Base-by-base conservation (phyloP, 2,797 vertebrate species). In the Pseudotriccus pelzelni region DNA sequence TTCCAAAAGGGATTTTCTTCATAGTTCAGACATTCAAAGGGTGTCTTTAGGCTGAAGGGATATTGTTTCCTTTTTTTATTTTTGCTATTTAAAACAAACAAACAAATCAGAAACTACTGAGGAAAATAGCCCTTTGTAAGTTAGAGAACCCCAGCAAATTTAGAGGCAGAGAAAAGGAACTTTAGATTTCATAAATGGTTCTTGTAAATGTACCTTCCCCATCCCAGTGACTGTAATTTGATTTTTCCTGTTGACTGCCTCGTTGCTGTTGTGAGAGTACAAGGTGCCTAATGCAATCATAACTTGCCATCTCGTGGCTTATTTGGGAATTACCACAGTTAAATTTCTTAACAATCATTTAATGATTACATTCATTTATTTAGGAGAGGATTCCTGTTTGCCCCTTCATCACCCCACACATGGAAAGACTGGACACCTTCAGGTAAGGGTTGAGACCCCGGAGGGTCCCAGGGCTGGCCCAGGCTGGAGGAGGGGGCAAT, bases 261-360 rank as follows among this genome's bases (percentile, higher is more conserved):
- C 19, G 5, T 10, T 37, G 5, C 8, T 11, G 25, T 2, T 17
- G 10, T 3, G 32, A 53, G 14, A 7, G 27, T 9, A 2, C 0
- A 12, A 43, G 59, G n/a, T 1, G 36, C 21, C 30, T 17, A 30
- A 25, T 1, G 32, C 68, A n/a, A 52, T 73, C 90, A 12, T 8
- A 52, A 69, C 32, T 68, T 66, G 94, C 93, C 96, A 92, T 93
- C 96, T 89, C 44, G 70, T 70, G 95, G 59, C n/a, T 0, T 1
- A 0, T 16, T 36, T 24, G 4, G 37, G 83, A 83, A 91, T 52
- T 67, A n/a, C 49, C 55, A 19, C 36, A 19, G 50, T 21, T 47
- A 5, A 3, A 17, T 49, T 19, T 55, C 43, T 36, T 30, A 6
- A 7, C 11, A 18, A 3, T 28, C 12, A 0, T 0, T 23, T 28